These are phyloP conservation scores for Diadumene lineata DNA, from an alignment of 92 coral and sea anemone genomes.

Conservation along the genomic window DNA sequence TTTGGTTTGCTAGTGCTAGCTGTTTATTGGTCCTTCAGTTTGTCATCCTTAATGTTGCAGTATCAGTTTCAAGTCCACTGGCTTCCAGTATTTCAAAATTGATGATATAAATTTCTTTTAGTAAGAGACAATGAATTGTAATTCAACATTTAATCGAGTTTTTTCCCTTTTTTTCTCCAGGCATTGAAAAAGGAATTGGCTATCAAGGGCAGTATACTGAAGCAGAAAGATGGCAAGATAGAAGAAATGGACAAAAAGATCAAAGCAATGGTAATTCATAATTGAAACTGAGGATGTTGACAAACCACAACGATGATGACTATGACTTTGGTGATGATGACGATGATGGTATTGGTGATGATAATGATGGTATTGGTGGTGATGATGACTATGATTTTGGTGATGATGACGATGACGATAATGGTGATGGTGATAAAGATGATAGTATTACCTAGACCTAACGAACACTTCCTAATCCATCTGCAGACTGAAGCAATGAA, in stretches of 20 bases:
- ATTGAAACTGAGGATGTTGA: background rate
- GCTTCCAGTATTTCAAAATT: no score
- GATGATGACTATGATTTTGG: background rate
- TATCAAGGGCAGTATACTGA: conserved; percentile 39
- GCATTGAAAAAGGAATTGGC: conserved; percentile 56
- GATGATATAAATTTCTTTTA: no score
- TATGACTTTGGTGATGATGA: background rate
- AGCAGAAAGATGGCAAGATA: conserved; percentile 62
- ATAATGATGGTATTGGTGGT: background rate
- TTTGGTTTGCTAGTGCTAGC: no score
- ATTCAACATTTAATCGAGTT: background rate
- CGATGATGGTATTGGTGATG: background rate
- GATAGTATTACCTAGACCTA: no score
- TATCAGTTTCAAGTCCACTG: no score
- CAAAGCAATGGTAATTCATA: conserved; percentile 52
- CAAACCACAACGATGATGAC: background rate
- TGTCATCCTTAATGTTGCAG: no score
- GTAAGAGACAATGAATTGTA: no score
- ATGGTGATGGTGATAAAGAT: background rate
- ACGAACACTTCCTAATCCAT: background rate
- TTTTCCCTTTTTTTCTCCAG: conserved; percentile 29
- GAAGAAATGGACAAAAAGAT: conserved; percentile 69
- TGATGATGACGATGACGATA: background rate
- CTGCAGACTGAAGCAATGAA: conserved; percentile 70
- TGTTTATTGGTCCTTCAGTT: no score